Percentiles rank a stretch among this genome's conserved stretches.
phyloP scores from a whole-genome alignment of 2,113 vertebrate species.

The Syrrhaptes paradoxus region DNA sequence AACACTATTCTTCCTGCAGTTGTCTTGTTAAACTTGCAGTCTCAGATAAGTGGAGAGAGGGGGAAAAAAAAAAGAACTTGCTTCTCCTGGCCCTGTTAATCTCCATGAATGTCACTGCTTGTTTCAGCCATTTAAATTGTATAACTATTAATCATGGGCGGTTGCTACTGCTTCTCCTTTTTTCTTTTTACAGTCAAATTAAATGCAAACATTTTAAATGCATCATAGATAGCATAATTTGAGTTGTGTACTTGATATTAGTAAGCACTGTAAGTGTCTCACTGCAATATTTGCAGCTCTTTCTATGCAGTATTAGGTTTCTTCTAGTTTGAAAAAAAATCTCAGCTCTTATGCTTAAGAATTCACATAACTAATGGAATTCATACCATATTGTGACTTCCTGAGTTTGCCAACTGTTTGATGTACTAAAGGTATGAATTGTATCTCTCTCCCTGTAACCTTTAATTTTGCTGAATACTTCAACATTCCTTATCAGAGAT shows the following conservation, averaged over 20 bases:
- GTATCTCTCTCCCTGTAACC: not conserved
- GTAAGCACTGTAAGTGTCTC: not conserved
- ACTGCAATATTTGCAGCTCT: not conserved
- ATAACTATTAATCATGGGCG: not conserved
- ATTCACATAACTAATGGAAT: not conserved
- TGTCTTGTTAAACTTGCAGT: not conserved
- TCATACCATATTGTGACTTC: not conserved
- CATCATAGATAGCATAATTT: not conserved
- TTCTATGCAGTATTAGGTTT: not conserved
- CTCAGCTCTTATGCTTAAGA: not conserved
- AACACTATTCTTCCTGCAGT: not conserved
- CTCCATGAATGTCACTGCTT: not conserved
- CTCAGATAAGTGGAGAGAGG: not conserved
- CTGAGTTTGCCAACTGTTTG: not conserved
- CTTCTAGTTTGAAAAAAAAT: not conserved
- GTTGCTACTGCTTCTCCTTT: not conserved
- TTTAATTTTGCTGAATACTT: not conserved
- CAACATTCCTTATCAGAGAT: rapidly evolving
- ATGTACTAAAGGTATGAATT: not conserved
- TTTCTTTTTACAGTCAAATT: not conserved
- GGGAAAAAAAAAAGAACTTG: not conserved
- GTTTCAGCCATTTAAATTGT: not conserved
- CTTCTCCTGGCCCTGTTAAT: not conserved
- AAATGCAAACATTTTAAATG: not conserved
- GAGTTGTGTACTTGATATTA: not conserved